Evolutionary conservation across 2,797 vertebrate genomes (phyloP).

Genomic region (Sebastes minor): DNA sequence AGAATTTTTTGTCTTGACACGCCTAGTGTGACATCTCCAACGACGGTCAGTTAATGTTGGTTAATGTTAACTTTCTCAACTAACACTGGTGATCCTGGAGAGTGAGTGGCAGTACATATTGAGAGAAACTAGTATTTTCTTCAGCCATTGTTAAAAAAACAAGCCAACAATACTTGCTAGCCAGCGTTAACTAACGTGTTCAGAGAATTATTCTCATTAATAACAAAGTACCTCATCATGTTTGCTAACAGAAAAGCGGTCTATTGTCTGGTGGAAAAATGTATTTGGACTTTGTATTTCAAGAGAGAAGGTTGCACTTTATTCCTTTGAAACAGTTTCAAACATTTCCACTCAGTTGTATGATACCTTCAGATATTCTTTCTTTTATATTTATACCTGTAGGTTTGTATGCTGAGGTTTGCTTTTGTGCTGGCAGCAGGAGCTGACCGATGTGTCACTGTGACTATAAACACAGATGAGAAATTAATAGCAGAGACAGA

Average conservation of each 20-base stretch:
- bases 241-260: neutral
- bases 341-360: neutral
- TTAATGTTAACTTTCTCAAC: too few species aligned
- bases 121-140: too few species aligned
- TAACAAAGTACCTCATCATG: too few species aligned
- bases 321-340: neutral
- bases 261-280: neutral
- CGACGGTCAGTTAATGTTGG: neutral
- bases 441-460: neutral
- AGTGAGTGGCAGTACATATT: too few species aligned
- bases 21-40: too few species aligned
- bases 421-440: neutral
- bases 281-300: neutral
- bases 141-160: too few species aligned
- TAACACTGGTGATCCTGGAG: too few species aligned
- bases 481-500: conserved; percentile 27
- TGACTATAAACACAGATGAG: conserved; percentile 10
- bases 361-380: neutral
- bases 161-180: too few species aligned
- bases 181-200: too few species aligned
- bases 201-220: too few species aligned
- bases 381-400: neutral
- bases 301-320: neutral
- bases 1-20: too few species aligned
- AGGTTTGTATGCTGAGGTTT: neutral